Base-by-base conservation (phyloP, 2,797 vertebrate genomes). In the Etheostoma perlongum region DNA sequence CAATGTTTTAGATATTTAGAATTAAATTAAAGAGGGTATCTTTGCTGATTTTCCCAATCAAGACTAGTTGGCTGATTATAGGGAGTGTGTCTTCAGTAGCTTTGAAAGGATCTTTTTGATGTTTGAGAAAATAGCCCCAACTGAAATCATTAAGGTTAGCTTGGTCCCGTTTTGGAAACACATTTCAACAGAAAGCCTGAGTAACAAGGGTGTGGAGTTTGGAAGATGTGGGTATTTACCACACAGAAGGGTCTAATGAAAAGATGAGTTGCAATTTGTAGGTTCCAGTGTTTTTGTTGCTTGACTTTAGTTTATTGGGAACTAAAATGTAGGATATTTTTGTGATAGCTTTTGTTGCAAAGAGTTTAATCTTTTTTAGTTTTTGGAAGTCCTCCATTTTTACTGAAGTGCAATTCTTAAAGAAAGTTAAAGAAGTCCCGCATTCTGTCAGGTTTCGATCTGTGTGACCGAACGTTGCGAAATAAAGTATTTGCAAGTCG, bases 161-260 rank as follows among this genome's bases (percentile, higher is more conserved):
- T 84, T 16, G 10, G 44, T 55, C 36, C 48, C 3, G 16, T 52
- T 19, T 71, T 42, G 7, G n/a, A 33, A 58, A 36, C 53, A 65
- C 18, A 21, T 49, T 23, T 47, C 23, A 40, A 23, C 15, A 58
- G 27, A 63, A 61, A 55, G 13, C 18, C 7, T 70, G 33, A 60
- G 12, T 48, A 23, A 42, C 18, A 42, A 12, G 21, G 12, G 18
- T 19, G 18, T 64, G 36, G n/a, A 25, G 21, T 46, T 18, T 14
- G 4, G 18, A 51, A 69, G 19, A 9, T 0, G 3, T 55, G 11
- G 44, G 9, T 21, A 49, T 67, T 61, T 21, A 42, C 54, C 8
- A 51, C 57, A 49, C 44, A 23, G 14, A 6, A 63, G 19, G 12
- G 2, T 49, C 10, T 13, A 27, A 76, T 1, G 2, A 61, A 59